Evolutionary conservation across 92 coral and sea anemone genomes (phyloP).

Genomic region (Epizoanthus stellaris): DNA sequence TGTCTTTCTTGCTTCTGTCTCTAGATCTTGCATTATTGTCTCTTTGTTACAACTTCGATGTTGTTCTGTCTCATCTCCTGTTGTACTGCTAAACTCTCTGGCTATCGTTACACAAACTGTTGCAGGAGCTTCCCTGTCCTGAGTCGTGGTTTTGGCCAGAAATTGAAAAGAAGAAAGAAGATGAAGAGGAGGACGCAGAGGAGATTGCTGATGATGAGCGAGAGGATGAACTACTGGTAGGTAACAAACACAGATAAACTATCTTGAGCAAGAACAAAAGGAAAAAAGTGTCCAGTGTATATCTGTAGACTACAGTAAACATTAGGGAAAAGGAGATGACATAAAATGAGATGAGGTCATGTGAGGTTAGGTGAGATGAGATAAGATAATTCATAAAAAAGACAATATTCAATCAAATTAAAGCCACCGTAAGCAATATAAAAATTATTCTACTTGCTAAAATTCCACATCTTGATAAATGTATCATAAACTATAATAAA

Average conservation of each 20-base stretch:
- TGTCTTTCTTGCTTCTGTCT: no score
- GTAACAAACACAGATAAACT: background rate
- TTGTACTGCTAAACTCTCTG: background rate
- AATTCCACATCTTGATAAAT: no score
- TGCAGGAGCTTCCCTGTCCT: constrained; percentile 65
- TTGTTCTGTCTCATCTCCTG: background rate
- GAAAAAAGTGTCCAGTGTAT: background rate
- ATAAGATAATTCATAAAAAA: no score
- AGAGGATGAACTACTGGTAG: constrained; percentile 67
- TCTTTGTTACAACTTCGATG: background rate
- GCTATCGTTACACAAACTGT: no score
- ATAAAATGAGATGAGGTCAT: background rate
- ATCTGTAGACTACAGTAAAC: background rate
- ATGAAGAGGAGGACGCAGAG: constrained; percentile 48
- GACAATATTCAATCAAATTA: no score
- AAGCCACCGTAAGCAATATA: no score
- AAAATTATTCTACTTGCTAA: no score
- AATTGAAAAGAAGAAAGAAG: constrained; percentile 58
- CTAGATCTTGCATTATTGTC: no score
- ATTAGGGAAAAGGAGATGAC: no score
- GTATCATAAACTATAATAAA: no score
- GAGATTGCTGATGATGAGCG: constrained; percentile 38
- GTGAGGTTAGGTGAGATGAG: no score
- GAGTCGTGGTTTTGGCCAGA: constrained; percentile 95
- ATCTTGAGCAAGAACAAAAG: no score